Base-by-base conservation (phyloP, 2,113 vertebrate species). In the Cettia cetti region DNA sequence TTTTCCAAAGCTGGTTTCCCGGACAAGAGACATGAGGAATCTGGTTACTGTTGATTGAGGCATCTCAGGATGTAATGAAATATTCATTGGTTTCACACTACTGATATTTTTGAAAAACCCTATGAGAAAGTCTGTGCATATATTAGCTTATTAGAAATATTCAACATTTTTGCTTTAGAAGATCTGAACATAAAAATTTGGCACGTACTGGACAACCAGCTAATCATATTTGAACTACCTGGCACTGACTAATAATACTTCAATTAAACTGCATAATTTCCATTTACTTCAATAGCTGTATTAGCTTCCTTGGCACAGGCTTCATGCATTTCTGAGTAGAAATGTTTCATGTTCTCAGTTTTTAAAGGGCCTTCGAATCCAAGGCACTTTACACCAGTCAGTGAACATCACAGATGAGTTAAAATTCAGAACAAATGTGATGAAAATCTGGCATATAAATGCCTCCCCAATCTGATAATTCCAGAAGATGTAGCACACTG, bases 61-160 rank as follows among this genome's bases (percentile, higher is more conserved):
- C 74, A 87, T 94, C 78, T 87, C 61, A 71, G 57, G 45, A 93
- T 44, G 40, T 82, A 87, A 85, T 95, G 87, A 89, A 96, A 95
- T 92, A 96, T 92, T 95, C 86, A 95, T 70, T 66, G 42, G 14
- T 72, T 96, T 96, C 94, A 90, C 82, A 84, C 74, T 78, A 59
- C 7, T 65, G 64, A 27, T 95, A 92, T 59, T 84, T 94, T 39
- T 74, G 26, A 84, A 91, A 85, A 91, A 92, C 20, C 23, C 13
- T 52, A 59, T 26, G 8, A 87, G 35, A 75, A 91, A 91, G 52
- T 68, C 71, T 79, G 49, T 52, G 78, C 74, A 82, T 91, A 77
- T 40, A 91, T 79, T 40, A 94, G 31, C 53, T 85, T 85, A 65
- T 74, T 82, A 90, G 61, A 90, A 93, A 63, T 90, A 89, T 7